Conservation (phyloP, 2,113 vertebrate genomes). For the Paramormyrops kingsleyae region DNA sequence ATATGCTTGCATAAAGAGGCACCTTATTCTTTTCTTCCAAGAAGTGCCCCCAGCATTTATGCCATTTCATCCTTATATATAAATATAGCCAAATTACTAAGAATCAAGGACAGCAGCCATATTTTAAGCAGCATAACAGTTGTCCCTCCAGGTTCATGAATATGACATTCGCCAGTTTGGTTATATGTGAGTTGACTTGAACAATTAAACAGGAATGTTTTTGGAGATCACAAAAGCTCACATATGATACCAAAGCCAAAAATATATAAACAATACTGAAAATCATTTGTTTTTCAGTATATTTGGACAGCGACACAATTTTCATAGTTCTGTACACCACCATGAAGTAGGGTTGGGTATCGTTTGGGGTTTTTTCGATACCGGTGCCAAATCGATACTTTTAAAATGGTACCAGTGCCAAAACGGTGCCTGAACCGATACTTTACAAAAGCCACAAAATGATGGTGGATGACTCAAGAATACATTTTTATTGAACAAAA, state of each 20-base stretch:
- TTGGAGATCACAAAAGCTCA: not conserved
- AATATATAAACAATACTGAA: not conserved
- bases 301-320: no score
- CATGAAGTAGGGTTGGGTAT: no score
- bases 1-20: constrained; percentile 23
- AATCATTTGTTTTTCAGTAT: not conserved
- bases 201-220: not conserved
- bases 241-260: not conserved
- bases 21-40: not conserved
- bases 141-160: not conserved
- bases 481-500: no score
- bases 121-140: not conserved
- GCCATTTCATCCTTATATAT: not conserved
- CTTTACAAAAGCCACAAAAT: no score
- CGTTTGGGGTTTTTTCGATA: no score
- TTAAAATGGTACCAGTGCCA: no score
- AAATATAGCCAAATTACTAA: not conserved
- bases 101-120: not conserved
- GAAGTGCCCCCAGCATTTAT: not conserved
- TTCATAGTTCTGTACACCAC: not conserved
- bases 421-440: no score
- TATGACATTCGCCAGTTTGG: not conserved
- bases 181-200: not conserved
- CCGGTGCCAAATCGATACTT: no score
- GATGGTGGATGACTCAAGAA: no score